Evolutionary conservation across 2,797 vertebrate genomes (phyloP), one percentile per base, ranked within the genome.

Genomic region (Micrastur ruficollis): DNA sequence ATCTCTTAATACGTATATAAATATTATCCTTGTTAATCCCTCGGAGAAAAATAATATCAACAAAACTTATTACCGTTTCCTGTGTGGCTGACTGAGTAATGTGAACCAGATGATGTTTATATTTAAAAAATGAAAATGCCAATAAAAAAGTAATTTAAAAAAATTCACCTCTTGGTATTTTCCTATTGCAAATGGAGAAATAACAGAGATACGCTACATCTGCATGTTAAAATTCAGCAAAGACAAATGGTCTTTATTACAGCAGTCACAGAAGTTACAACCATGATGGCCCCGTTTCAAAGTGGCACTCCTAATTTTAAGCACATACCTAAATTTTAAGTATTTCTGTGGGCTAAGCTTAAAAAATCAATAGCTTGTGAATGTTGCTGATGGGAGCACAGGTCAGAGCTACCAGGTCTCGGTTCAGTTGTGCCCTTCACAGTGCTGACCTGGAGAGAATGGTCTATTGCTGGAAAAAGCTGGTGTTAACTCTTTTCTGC

Each of bases 1-100:
- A n/a, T 73, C 81, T 75, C 66, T 66, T 80, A 49, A 95, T 73
- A 73, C 6, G 0, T 85, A 47, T 42, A 62, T 73, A 66, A 96
- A 95, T 88, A 93, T 96, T 93, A 93, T 93, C 76, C 72, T 86
- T 83, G 81, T 76, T 94, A 96, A 95, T 94, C 89, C 95, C 95
- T 90, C 0, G 0, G 84, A 93, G 92, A 63, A 83, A 83, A 93
- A 95, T 76, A 75, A 42, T 72, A 90, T 68, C 91, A 93, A 52
- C 90, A 89, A 38, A 92, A 47, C 71, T 81, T 87, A 92, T 86
- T 83, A 42, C 46, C n/a, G 3, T 89, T 96, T 93, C 93, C 96
- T 94, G 49, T 63, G 86, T 86, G 93, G 86, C 81, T 65, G 70
- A 25, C 63, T 92, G 93, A 72, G 50, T 81, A 89, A 92, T 27